phyloP scores from a whole-genome alignment of 2,797 vertebrate genomes.

The Pangasius krempfi region DNA sequence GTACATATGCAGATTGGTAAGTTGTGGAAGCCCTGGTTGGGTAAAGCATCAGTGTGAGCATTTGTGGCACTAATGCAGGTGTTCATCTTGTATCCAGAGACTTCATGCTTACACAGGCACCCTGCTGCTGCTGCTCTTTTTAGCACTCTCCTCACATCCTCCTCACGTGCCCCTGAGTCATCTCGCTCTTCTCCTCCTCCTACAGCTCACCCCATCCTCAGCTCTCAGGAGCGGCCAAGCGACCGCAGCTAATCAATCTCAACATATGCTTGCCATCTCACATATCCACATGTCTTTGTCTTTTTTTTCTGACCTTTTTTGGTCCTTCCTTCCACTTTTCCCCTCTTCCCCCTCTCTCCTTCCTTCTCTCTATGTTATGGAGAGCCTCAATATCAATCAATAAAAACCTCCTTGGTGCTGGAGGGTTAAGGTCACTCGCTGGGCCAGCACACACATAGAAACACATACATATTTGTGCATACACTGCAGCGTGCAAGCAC shows the following conservation, averaged over 20 bases:
- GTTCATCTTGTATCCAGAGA: slow-evolving; percentile 25
- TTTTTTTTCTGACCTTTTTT: slow-evolving; percentile 45
- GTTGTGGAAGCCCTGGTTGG: slow-evolving; percentile 22
- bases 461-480: slow-evolving; percentile 25
- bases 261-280: slow-evolving; percentile 45
- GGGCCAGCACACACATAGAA: neutral
- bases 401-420: slow-evolving; percentile 70
- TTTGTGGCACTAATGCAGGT: slow-evolving; percentile 33
- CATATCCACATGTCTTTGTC: slow-evolving; percentile 48
- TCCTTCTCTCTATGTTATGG: slow-evolving; percentile 54
- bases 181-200: slow-evolving; percentile 40
- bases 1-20: slow-evolving; percentile 3
- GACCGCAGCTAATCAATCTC: slow-evolving; percentile 60
- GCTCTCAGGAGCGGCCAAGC: slow-evolving; percentile 44
- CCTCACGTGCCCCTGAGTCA: slow-evolving; percentile 69
- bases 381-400: slow-evolving; percentile 68
- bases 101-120: slow-evolving; percentile 39
- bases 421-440: slow-evolving; percentile 61
- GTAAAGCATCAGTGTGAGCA: neutral
- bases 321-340: slow-evolving; percentile 38
- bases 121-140: slow-evolving; percentile 44
- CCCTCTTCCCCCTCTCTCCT: slow-evolving; percentile 35
- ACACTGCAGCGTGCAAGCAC: slow-evolving; percentile 3
- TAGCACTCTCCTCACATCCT: slow-evolving; percentile 70
- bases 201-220: slow-evolving; percentile 25